Base-by-base conservation (phyloP, 1,140 invertebrate genomes). In the Drosophila nigromelanica region DNA sequence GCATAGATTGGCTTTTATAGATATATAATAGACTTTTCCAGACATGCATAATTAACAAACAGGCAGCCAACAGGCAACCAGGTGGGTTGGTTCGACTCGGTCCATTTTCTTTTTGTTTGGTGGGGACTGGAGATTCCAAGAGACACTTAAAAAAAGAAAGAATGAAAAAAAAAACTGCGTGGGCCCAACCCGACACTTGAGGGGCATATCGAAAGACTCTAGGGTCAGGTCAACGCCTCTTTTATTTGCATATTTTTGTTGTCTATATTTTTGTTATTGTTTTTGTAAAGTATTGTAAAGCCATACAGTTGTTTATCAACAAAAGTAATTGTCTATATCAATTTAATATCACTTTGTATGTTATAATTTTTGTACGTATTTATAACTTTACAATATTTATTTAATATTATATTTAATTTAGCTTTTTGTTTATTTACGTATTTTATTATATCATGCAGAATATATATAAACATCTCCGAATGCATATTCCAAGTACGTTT, bases 1-100 rank as follows among this genome's bases (percentile, higher is more conserved):
- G 71, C 64, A 75, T 61, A 72, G 77, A 80, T 80, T 68, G 68
- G 56, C 54, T 58, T 72, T 67, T 37, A 67, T 42, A 73, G 75
- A 77, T 63, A 30, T 58, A 35, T 58, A 40, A 55, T 69, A 47
- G 63, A 64, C 56, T 68, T 50, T 50, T 21, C 72, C 56, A 74
- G 72, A 62, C 72, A 69, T 69, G 58, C 66, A 72, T 72, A 78
- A 76, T 76, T 51, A 60, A 51, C 43, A 70, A 51, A 14, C 37
- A 69, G 12, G 61, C 27, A 30, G 27, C 5, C 30, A 33, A 33
- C 30, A 33, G 33, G 40, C 24, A 27, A n/a, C 69, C 69, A 72
- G 69, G 69, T 70, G 63, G 60, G 33, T 24, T 54, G 48, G 35
- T 4, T 35, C 15, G 1, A 4, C 4, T 10, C 5, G 51, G 11